Evolutionary conservation across 2,797 vertebrate genomes (phyloP).

Genomic region (Ambastaia sidthimunki): DNA sequence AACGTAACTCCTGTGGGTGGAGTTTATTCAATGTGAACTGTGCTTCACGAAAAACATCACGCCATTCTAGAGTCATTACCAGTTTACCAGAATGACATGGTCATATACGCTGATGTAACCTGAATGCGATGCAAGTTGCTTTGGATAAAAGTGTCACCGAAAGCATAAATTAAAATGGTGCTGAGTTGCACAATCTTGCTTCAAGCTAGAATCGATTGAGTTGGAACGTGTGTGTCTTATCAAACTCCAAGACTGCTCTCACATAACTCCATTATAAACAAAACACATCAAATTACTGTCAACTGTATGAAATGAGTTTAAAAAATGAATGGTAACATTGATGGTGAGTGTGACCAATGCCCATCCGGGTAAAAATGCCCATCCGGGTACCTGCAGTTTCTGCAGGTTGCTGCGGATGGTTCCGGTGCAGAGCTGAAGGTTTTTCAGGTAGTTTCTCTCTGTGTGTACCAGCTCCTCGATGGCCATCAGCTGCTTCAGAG

Average conservation of each 20-base stretch:
- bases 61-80: too few species aligned
- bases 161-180: too few species aligned
- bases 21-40: neutral
- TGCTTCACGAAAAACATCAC: too few species aligned
- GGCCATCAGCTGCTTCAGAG: conserved; percentile 80
- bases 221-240: neutral
- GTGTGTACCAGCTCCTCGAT: conserved; percentile 86
- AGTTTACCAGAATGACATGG: neutral
- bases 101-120: neutral
- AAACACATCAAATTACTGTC: neutral
- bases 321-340: neutral
- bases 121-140: neutral
- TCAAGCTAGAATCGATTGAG: neutral
- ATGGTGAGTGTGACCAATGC: neutral
- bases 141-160: neutral
- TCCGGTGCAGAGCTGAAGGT: conserved; percentile 78
- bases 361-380: too few species aligned
- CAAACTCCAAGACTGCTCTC: too few species aligned
- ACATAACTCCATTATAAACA: too few species aligned
- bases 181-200: neutral
- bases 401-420: conserved; percentile 83
- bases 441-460: conserved; percentile 85
- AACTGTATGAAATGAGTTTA: neutral
- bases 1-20: neutral
- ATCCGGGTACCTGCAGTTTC: conserved; percentile 80